Conservation (phyloP, 37 sponge, comb jelly and placozoan species). For the Ianthella basta region DNA sequence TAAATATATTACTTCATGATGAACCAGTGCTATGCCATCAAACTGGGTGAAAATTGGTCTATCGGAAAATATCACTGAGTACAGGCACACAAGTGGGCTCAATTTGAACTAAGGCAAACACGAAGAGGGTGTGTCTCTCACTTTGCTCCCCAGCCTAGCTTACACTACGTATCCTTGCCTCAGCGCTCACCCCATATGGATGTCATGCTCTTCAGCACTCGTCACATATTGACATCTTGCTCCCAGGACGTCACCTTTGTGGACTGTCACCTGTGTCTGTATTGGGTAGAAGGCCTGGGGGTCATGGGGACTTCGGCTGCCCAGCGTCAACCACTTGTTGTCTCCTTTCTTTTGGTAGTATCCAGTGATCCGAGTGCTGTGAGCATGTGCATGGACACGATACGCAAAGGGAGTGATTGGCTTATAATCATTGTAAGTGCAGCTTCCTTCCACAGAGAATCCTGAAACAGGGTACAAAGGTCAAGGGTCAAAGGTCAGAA, state of each 20-base stretch:
- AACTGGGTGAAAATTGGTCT: too few relatives aligned
- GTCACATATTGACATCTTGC: slow-evolving; percentile 60
- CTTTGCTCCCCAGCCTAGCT: too few relatives aligned
- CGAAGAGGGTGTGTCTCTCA: too few relatives aligned
- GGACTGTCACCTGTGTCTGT: background rate
- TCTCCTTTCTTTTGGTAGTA: slow-evolving; percentile 43
- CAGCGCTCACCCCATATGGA: slow-evolving; percentile 63
- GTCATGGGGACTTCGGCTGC: slow-evolving; percentile 78
- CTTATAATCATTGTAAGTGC: slow-evolving; percentile 5
- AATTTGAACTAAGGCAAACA: too few relatives aligned
- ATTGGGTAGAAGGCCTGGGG: slow-evolving; percentile 66
- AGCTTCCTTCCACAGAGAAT: slow-evolving; percentile 9
- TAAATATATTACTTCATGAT: too few relatives aligned
- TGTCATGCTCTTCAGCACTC: background rate
- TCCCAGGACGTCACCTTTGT: slow-evolving; percentile 34
- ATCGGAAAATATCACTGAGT: too few relatives aligned
- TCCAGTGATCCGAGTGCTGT: slow-evolving; percentile 66
- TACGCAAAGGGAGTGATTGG: slow-evolving; percentile 84
- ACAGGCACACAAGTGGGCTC: too few relatives aligned
- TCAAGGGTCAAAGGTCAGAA: background rate
- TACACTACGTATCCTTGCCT: too few relatives aligned
- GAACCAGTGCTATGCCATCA: too few relatives aligned
- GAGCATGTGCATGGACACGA: slow-evolving; percentile 88
- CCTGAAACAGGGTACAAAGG: slow-evolving; percentile 8
- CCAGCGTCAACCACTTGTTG: slow-evolving; percentile 64